A percentile compares a stretch with the other conserved stretches of the same genome.
Conservation (phyloP, 2,888 invertebrate species). For the Mantis religiosa region DNA sequence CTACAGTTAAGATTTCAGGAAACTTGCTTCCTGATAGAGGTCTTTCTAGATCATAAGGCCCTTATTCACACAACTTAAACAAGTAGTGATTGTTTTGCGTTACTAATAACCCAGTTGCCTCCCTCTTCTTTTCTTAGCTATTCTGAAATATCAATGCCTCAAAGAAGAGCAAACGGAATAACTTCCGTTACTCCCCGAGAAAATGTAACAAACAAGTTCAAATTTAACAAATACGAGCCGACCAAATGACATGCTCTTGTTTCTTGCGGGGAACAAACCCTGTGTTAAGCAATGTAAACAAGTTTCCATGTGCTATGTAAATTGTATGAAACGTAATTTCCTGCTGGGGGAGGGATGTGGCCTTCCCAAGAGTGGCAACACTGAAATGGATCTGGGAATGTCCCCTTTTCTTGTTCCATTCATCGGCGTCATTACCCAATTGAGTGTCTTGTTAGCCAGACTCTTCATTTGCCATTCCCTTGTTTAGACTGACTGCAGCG, state of each 20-base stretch:
- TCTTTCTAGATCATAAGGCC: no score
- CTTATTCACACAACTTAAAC: no score
- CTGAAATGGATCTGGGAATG: not conserved
- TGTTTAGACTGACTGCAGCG: not conserved
- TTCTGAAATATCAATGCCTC: not conserved
- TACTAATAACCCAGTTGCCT: not conserved
- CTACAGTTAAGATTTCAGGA: no score
- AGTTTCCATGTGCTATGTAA: not conserved
- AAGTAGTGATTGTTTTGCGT: not conserved
- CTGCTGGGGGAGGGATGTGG: not conserved
- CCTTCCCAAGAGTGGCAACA: not conserved
- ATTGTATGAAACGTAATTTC: not conserved
- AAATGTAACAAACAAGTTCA: not conserved
- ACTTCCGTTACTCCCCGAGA: not conserved
- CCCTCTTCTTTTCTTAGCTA: not conserved
- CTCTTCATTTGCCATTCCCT: conserved; percentile 15
- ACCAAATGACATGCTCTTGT: not conserved
- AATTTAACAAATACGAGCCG: not conserved
- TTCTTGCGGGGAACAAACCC: not conserved
- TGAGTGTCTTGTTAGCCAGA: conserved; percentile 15
- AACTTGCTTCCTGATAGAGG: no score
- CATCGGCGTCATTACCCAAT: conserved; percentile 23
- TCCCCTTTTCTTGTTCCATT: conserved; percentile 3
- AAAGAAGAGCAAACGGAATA: not conserved
- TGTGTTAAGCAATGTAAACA: not conserved